Percentiles rank a stretch among this genome's conserved stretches.
Evolutionary conservation across 2,797 vertebrate species (phyloP).

Genomic region (Scyliorhinus canicula): DNA sequence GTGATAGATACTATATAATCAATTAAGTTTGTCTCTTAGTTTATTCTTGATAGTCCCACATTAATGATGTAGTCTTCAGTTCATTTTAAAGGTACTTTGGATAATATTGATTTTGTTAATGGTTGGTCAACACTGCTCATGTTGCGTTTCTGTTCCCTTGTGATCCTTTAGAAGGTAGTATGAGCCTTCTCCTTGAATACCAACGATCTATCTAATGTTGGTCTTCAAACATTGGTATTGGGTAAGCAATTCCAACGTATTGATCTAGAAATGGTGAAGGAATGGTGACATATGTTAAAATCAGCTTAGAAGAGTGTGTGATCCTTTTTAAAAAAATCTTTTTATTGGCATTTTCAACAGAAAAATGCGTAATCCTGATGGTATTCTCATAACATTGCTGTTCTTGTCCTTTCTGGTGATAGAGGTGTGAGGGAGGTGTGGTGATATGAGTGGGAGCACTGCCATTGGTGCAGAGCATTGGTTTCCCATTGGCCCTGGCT

Average conservation of each 20-base stretch:
- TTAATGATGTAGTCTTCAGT: neutral
- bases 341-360: too few relatives aligned
- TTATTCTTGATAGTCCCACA: neutral
- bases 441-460: too few relatives aligned
- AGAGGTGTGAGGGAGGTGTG: neutral
- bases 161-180: neutral
- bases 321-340: too few relatives aligned
- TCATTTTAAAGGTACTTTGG: neutral
- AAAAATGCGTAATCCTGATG: neutral
- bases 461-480: too few relatives aligned
- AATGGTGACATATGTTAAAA: neutral
- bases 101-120: neutral
- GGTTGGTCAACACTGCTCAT: neutral
- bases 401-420: neutral
- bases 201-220: neutral
- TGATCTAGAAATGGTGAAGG: neutral
- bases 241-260: neutral
- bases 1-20: neutral
- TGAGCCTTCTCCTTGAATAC: neutral
- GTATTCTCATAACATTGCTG: neutral
- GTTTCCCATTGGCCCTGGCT: too few relatives aligned
- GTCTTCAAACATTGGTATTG: neutral
- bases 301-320: neutral
- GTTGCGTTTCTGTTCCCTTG: neutral
- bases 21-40: neutral